Evolutionary conservation across 2,797 vertebrate genomes (phyloP), one percentile per base, ranked within the genome.

Genomic region (Mustela erminea): DNA sequence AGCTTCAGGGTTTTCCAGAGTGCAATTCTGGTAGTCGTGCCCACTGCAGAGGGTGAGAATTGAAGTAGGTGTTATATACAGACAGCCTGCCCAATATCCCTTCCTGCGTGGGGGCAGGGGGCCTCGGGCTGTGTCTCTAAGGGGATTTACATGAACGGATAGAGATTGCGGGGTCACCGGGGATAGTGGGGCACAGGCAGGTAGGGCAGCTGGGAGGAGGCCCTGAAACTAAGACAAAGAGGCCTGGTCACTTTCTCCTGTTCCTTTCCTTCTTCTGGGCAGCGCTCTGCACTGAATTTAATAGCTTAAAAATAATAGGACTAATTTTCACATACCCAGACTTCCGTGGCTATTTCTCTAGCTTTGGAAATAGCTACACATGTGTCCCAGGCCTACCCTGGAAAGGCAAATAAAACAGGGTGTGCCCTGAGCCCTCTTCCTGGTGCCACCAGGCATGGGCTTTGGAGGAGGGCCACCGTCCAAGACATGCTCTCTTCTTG

Each of bases 331-430:
- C 7, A 49, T 64, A 62, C 20, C 66, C 85, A 38, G 58, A 74
- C 84, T 77, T 70, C 41, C 23, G 18, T 8, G 41, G 20, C 62
- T 77, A 17, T 70, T 74, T 75, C 85, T 82, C 58, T n/a, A 41
- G 3, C 5, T 46, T 52, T 83, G 62, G 56, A 90, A 96, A 93
- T 21, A 81, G 70, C 86, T 54, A 38, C 27, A 18, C 9, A 20
- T 62, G 32, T 32, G 43, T 32, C 43, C 62, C 56, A 41, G 27
- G 93, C 49, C 35, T 9, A 9, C 87, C 72, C 62, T 70, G 70
- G 81, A 92, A 97, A 96, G 70, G 78, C 87, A 96, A 85, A 91
- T n/a, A 46, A 97, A 96, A 86, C 54, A 25, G 56, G 25, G 29
- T 0, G 14, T 52, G 60, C 46, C 60, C 25, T 62, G 35, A 43